phyloP scores from a whole-genome alignment of 2,888 invertebrate species.

The Mesochorus sp. region DNA sequence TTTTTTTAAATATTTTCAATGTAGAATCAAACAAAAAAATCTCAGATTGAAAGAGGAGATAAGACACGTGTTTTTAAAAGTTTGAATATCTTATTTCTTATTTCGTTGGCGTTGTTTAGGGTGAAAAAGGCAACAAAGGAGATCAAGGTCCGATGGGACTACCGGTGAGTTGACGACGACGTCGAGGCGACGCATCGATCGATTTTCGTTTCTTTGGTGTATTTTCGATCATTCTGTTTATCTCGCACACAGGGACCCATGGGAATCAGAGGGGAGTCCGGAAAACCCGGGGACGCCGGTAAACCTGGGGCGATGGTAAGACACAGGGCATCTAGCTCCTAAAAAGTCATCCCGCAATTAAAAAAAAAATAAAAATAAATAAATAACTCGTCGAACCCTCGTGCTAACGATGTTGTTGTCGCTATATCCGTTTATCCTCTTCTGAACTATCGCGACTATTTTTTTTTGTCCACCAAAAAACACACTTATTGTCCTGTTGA shows the following conservation, averaged over 20 bases:
- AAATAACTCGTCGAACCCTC: constrained; percentile 67
- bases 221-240: not conserved
- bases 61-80: no score
- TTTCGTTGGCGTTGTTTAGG: constrained; percentile 84
- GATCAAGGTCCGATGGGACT: constrained; percentile 97
- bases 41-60: no score
- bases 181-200: no score
- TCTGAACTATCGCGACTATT: not conserved
- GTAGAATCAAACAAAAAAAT: no score
- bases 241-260: constrained; percentile 87
- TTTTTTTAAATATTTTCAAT: no score
- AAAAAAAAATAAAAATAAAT: constrained; percentile 1
- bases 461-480: no score
- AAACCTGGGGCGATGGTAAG: constrained; percentile 92
- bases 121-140: constrained; percentile 91
- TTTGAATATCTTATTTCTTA: constrained; percentile 33
- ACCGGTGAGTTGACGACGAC: constrained; percentile 92
- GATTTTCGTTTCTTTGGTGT: not conserved
- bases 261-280: constrained; percentile 90
- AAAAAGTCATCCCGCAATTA: no score
- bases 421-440: constrained; percentile 17
- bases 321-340: constrained; percentile 80
- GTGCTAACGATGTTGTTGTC: constrained; percentile 61
- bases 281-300: constrained; percentile 88
- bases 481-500: not conserved